Base-by-base conservation (phyloP, 2,797 vertebrate species). In the Synaphobranchus kaupii region DNA sequence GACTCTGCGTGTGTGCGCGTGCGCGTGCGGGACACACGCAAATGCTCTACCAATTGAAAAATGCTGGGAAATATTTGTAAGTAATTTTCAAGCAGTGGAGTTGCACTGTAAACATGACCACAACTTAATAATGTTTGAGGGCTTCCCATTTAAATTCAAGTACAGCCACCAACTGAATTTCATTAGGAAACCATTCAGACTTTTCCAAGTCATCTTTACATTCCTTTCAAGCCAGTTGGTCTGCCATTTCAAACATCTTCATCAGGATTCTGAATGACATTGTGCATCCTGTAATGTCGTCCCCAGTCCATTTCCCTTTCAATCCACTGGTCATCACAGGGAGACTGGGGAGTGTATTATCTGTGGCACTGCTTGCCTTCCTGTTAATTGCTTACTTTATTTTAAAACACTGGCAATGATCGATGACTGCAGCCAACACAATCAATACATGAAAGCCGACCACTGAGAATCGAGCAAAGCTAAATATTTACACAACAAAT, bases 201-300 rank as follows among this genome's bases (percentile, higher is more conserved):
- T 86, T 81, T 85, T 83, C 63, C 82, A 13, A 10, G 52, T 54
- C 52, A 8, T 54, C 28, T 88, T 25, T 84, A 82, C 86, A 92
- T 88, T 91, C 89, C 88, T 88, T 71, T 85, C 86, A 88, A 88
- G 91, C 84, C 78, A 90, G 91, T 90, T 83, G 54, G 66, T 87
- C 63, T 89, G 68, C 44, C 86, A 71, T 89, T 84, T 47, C 50
- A 89, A 60, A 85, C 60, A 86, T 88, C 50, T 48, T 85, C 3
- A 4, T 44, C 20, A 80, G 25, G 6, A 34, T 52, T 48, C 82
- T 39, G n/a, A 34, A 58, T 39, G 82, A 58, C 52, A 31, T 31
- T 20, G 20, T 22, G 50, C n/a, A 34, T 34, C 52, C 8, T 20
- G 17, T 34, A 20, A 8, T 31, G 12, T 54, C 13, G 15, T 76